Conservation (phyloP, 2,113 vertebrate species). For the Varanus komodoensis region DNA sequence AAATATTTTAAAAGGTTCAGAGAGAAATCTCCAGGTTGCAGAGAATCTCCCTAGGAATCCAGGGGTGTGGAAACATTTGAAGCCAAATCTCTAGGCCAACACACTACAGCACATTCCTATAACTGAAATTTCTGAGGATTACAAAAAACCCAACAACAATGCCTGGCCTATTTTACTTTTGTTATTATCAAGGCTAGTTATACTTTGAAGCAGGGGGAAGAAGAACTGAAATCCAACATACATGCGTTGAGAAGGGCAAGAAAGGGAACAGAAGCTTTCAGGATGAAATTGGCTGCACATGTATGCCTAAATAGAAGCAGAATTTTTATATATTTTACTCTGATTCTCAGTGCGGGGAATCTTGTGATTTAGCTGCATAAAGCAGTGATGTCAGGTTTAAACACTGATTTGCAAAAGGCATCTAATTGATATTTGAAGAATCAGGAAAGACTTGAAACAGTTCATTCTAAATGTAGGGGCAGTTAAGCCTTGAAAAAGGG, state of each 20-base stretch:
- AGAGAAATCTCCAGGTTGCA: not conserved
- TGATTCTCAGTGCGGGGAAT: not conserved
- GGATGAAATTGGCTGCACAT: too few species aligned
- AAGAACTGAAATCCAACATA: not conserved
- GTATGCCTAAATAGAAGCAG: not conserved
- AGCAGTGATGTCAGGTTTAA: not conserved
- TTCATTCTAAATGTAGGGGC: conserved; percentile 49
- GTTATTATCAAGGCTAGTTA: not conserved
- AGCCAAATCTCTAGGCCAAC: not conserved
- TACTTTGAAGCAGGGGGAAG: not conserved
- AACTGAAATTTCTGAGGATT: not conserved
- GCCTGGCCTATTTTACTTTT: not conserved
- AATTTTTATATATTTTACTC: not conserved
- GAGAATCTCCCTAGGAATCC: not conserved
- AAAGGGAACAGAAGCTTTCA: too few species aligned
- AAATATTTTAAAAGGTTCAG: not conserved
- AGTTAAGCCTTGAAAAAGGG: conserved; percentile 37
- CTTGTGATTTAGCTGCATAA: not conserved
- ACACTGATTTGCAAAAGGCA: conserved; percentile 3
- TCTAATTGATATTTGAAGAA: conserved; percentile 2
- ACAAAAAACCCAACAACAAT: not conserved
- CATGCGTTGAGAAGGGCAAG: too few species aligned
- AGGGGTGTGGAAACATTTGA: not conserved
- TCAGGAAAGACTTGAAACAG: conserved; percentile 30
- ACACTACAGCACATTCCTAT: not conserved